phyloP scores from a whole-genome alignment of 2,797 vertebrate species.

The Coreius guichenoti region DNA sequence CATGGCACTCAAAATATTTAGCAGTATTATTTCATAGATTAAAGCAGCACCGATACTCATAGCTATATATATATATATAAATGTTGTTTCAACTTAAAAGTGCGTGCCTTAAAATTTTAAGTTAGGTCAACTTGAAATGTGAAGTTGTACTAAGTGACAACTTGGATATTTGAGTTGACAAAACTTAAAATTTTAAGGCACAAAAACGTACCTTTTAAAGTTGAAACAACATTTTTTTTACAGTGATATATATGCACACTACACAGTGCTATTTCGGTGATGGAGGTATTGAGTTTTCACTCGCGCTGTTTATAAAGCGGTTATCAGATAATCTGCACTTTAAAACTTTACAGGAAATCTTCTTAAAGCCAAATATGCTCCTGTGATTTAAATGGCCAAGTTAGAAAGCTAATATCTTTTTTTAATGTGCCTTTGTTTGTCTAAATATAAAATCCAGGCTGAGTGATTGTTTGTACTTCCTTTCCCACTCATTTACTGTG shows the following conservation, averaged over 20 bases:
- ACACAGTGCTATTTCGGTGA: neutral
- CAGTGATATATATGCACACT: neutral
- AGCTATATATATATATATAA: too few relatives aligned
- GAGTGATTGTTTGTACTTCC: constrained; percentile 9
- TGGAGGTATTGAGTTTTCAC: neutral
- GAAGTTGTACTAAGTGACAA: neutral
- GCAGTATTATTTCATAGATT: constrained; percentile 31
- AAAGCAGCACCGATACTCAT: neutral
- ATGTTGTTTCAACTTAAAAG: too few relatives aligned
- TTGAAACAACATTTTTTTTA: too few relatives aligned
- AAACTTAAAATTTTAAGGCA: neutral
- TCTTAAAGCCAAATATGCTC: constrained; percentile 29
- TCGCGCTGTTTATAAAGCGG: constrained; percentile 9
- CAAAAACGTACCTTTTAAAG: too few relatives aligned
- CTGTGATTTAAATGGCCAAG: constrained; percentile 36
- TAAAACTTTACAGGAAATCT: constrained; percentile 38
- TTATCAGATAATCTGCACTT: constrained; percentile 38
- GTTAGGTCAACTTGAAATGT: too few relatives aligned
- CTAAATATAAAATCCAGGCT: constrained; percentile 46
- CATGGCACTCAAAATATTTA: constrained; percentile 15
- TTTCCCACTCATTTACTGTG: constrained; percentile 10
- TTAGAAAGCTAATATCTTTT: constrained; percentile 28
- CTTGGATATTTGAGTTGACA: neutral
- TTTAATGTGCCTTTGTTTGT: constrained; percentile 59
- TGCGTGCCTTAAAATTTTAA: too few relatives aligned